Conservation (phyloP, 2,797 vertebrate species). For the Dromococcyx pavoninus region DNA sequence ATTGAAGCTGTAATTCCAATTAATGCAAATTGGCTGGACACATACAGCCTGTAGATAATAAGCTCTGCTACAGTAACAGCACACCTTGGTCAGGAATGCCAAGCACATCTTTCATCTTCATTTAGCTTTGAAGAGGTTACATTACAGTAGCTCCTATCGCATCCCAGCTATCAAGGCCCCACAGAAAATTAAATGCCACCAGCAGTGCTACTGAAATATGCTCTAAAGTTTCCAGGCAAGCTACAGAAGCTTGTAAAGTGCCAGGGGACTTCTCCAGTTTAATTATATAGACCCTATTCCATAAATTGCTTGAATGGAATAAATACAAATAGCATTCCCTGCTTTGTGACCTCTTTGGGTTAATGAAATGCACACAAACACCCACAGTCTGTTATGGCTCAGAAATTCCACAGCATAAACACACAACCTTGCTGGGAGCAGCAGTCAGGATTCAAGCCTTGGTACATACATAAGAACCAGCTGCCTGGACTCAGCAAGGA, state of each 20-base stretch:
- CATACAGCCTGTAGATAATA: not conserved
- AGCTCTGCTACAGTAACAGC: not conserved
- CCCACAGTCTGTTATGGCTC: conserved; percentile 26
- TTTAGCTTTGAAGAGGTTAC: conserved; percentile 43
- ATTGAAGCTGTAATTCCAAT: not conserved
- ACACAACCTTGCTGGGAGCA: conserved; percentile 32
- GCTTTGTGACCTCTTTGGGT: conserved; percentile 46
- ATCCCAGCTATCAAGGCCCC: not conserved
- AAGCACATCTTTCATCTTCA: conserved; percentile 29
- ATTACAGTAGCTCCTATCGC: not conserved
- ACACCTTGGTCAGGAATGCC: not conserved
- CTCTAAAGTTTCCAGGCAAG: conserved; percentile 53
- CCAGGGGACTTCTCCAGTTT: conserved; percentile 50
- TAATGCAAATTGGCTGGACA: not conserved
- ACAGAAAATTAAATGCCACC: conserved; percentile 63
- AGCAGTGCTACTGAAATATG: conserved; percentile 47
- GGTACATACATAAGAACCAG: not conserved
- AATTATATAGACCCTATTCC: conserved; percentile 61
- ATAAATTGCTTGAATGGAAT: conserved; percentile 56
- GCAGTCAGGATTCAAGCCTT: not conserved
- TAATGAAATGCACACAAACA: conserved; percentile 63
- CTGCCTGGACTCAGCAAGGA: conserved; percentile 6
- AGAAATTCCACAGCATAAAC: conserved; percentile 54
- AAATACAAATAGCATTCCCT: conserved; percentile 52
- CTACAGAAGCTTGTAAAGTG: conserved; percentile 42